Conservation (phyloP, 2,797 vertebrate genomes). For the Lagodon rhomboides region DNA sequence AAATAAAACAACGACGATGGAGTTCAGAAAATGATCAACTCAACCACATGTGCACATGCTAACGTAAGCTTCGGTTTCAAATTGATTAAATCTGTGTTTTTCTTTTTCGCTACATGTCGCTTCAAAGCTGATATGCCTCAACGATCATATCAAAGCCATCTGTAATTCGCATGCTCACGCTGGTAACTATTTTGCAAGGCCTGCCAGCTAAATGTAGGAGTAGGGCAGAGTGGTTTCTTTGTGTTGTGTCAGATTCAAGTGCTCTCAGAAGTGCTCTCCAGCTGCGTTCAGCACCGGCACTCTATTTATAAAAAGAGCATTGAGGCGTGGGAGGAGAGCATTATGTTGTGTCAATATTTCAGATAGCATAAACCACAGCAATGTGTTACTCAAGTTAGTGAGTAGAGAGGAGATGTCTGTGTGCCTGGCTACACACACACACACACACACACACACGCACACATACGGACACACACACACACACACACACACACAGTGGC, state of each 20-base stretch:
- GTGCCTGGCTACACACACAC: constrained; percentile 34
- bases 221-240: constrained; percentile 61
- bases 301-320: constrained; percentile 75
- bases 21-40: background rate
- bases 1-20: background rate
- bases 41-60: background rate
- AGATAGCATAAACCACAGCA: constrained; percentile 45
- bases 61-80: background rate
- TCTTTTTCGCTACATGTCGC: background rate
- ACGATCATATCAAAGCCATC: constrained; percentile 56
- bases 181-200: constrained; percentile 51
- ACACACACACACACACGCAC: constrained; percentile 29
- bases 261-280: constrained; percentile 73
- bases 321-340: constrained; percentile 72
- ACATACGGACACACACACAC: constrained; percentile 43
- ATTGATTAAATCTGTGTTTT: background rate
- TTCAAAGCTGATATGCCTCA: constrained; percentile 19
- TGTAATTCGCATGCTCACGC: constrained; percentile 51
- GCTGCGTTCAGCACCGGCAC: constrained; percentile 63
- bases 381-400: constrained; percentile 59
- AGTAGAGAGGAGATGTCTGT: constrained; percentile 50
- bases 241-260: constrained; percentile 70
- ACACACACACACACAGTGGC: constrained; percentile 59
- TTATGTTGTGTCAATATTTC: constrained; percentile 76
- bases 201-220: constrained; percentile 73